Base-by-base conservation (phyloP, 2,113 vertebrate species). In the Raja brachyura region DNA sequence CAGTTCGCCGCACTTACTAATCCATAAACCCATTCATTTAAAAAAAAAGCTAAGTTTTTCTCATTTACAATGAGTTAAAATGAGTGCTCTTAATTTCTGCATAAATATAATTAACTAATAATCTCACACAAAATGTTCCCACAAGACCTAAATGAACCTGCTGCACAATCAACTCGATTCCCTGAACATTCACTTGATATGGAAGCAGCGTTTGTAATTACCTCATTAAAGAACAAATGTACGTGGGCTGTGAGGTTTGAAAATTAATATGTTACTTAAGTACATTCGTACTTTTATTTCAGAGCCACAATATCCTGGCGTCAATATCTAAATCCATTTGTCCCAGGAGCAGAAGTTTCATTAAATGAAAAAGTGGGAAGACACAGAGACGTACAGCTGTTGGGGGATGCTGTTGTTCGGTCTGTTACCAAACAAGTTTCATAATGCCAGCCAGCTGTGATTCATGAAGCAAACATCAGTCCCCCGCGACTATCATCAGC, bases 401-500 rank as follows among this genome's bases (percentile, higher is more conserved):
- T 3, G 68, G 31, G 75, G 76, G 93, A 66, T 77, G 56, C 61
- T 73, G 54, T 76, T 54, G 76, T 54, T 92, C 88, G 63, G 14
- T 20, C 33, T 56, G 31, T 28, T 74, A 83, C 48, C 93, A 70
- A 76, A 93, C 73, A 88, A 93, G 68, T 73, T 56, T 79, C 39
- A 28, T 61, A 93, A 93, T 93, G 93, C 76, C 88, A 83, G 94
- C 73, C 93, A 90, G 90, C 63, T 77, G 86, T 79, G 56, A 22
- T n/a, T 93, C 83, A 22, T 25, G 68, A 61, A 93, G 88, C 70
- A 93, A 93, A 28, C 31, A 33, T 48, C 93, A 93, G 85, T 94
- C 90, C 93, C 77, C 88, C 0, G 13, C 70, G 10, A 66, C 76
- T 86, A 61, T n/a, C 28, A 18, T 88, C 31, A 22, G 83, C 22